Evolutionary conservation across 2,113 vertebrate species (phyloP).

Genomic region (Mugil cephalus): DNA sequence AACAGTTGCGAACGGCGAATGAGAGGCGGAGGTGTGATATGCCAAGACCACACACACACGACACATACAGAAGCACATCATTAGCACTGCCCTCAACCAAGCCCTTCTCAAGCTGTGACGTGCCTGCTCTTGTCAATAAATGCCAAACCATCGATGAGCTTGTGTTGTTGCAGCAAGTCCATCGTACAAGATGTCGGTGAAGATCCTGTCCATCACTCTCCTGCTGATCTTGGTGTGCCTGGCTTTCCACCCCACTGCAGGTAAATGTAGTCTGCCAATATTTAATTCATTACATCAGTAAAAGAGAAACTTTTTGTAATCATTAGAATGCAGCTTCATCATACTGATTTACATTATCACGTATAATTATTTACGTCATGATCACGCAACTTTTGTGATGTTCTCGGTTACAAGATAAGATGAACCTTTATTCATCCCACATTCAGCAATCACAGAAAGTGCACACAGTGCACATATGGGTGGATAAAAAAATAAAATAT

Average conservation of each 20-base stretch:
- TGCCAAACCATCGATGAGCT: accelerated
- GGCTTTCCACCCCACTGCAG: not conserved
- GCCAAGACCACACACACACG: not conserved
- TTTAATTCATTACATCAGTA: not conserved
- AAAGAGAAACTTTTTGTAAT: too few species aligned
- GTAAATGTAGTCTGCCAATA: not conserved
- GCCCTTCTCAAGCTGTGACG: not conserved
- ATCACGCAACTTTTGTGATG: too few species aligned
- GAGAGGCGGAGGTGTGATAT: conserved; percentile 35
- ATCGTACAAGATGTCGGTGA: conserved; percentile 19
- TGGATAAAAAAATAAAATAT: too few species aligned
- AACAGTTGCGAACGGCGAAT: not conserved
- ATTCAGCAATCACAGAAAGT: too few species aligned
- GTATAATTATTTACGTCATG: too few species aligned
- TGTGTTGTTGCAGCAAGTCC: not conserved
- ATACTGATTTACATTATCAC: too few species aligned
- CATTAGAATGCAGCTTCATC: too few species aligned
- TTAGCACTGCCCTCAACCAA: not conserved
- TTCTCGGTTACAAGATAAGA: too few species aligned
- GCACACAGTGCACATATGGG: too few species aligned
- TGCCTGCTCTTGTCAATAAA: not conserved
- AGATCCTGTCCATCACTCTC: conserved; percentile 22
- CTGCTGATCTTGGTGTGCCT: conserved; percentile 11
- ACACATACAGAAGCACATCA: not conserved
- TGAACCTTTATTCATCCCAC: too few species aligned